Evolutionary conservation across 2,888 invertebrate genomes (phyloP).

Genomic region (Cheilosia scutellata): DNA sequence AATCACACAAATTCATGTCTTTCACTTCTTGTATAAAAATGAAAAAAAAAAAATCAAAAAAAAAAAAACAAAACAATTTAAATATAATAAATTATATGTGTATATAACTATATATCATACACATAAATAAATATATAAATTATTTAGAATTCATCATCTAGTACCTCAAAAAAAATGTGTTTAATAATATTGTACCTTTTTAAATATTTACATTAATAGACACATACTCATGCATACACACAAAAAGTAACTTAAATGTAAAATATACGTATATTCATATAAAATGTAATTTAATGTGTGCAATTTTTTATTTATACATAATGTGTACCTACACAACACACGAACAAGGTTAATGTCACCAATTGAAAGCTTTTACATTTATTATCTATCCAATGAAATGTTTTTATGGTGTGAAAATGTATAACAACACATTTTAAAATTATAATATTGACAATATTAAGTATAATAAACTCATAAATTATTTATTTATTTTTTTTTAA

Average conservation of each 20-base stretch:
- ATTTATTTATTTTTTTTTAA: not conserved
- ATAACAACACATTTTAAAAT: slow-evolving; percentile 37
- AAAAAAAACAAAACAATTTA: not conserved
- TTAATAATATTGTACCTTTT: slow-evolving; percentile 56
- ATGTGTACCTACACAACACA: slow-evolving; percentile 14
- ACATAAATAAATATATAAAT: slow-evolving; percentile 14
- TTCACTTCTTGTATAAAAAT: slow-evolving; percentile 26
- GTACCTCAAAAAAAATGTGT: slow-evolving; percentile 53
- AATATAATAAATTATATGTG: not conserved
- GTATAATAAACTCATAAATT: slow-evolving; percentile 37
- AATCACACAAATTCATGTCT: slow-evolving; percentile 42
- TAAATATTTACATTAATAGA: slow-evolving; percentile 40
- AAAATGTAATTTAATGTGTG: slow-evolving; percentile 20
- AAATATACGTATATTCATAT: slow-evolving; percentile 34
- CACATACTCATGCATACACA: slow-evolving; percentile 55
- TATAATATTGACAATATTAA: slow-evolving; percentile 72
- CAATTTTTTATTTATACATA: slow-evolving; percentile 23
- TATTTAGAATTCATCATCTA: slow-evolving; percentile 51
- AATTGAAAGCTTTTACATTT: slow-evolving; percentile 55
- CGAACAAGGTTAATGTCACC: slow-evolving; percentile 21
- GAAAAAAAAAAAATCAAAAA: not conserved
- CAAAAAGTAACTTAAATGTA: slow-evolving; percentile 15
- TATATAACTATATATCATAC: slow-evolving; percentile 33
- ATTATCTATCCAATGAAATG: slow-evolving; percentile 36
- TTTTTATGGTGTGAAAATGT: slow-evolving; percentile 52